A percentile compares a stretch with the other conserved stretches of the same genome.
These are phyloP conservation scores for Hypomecis punctinalis DNA, from an alignment of 2,888 invertebrate genomes.

Conservation along the genomic window DNA sequence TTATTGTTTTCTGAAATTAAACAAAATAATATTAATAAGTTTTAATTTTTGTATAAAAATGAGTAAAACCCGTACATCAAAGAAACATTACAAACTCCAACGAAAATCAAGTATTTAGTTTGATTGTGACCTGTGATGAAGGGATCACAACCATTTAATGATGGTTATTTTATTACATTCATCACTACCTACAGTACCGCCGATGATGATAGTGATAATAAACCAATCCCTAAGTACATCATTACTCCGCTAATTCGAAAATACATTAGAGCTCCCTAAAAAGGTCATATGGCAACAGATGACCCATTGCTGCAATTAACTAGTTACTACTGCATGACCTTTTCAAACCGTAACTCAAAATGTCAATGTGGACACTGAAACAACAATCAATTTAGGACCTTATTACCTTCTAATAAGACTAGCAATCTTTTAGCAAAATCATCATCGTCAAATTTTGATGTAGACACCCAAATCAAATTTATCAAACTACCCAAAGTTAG, in stretches of 20 bases:
- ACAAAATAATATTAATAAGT: too few species aligned
- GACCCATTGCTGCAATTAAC: slow-evolving; percentile 44
- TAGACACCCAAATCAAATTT: slow-evolving; percentile 5
- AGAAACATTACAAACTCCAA: too few species aligned
- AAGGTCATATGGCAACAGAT: slow-evolving; percentile 38
- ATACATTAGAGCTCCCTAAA: slow-evolving; percentile 36
- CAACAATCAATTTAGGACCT: slow-evolving; percentile 19
- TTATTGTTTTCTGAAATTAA: too few species aligned
- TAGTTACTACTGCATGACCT: slow-evolving; percentile 45
- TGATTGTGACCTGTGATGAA: too few species aligned
- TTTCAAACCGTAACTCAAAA: slow-evolving; percentile 41
- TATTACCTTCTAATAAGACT: slow-evolving; percentile 29
- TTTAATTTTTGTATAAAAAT: too few species aligned
- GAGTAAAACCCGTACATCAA: too few species aligned
- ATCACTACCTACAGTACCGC: not conserved
- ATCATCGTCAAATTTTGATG: slow-evolving; percentile 6
- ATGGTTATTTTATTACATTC: not conserved
- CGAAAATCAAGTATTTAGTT: too few species aligned
- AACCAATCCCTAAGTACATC: slow-evolving; percentile 12
- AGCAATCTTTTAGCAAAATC: slow-evolving; percentile 4
- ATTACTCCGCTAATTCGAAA: slow-evolving; percentile 24
- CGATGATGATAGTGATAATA: slow-evolving; percentile 5
- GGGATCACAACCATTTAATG: too few species aligned
- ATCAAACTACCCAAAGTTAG: not conserved
- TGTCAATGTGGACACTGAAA: slow-evolving; percentile 38